Evolutionary conservation across 2,797 vertebrate species (phyloP), one percentile per base, ranked within the genome.

Genomic region (Botia almorhae): DNA sequence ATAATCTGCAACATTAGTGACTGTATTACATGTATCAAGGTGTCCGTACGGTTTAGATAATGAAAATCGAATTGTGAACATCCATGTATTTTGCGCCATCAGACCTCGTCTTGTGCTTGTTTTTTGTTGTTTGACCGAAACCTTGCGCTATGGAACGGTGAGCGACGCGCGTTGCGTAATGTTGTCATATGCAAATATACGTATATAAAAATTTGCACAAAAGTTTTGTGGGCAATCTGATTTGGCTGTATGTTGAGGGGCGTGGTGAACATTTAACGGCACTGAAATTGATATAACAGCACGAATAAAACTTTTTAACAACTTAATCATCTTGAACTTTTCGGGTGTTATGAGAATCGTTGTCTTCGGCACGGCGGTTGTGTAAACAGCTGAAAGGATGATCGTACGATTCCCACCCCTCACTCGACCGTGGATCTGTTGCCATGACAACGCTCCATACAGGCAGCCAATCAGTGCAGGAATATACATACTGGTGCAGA

Each of bases 401-500:
- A 10, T 50, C 4, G 21, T 29, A 39, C 53, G 50, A 17, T 58
- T 64, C 10, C 19, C 50, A 55, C 50, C 68, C 12, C 46, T 55
- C 11, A 48, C 33, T 51, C 11, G 7, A 12, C 71, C 4, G 53
- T 58, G 63, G 14, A 48, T 76, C 80, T 85, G 85, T 82, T 65
- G 61, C 86, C 73, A 82, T 83, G 81, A 83, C 83, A 86, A 89
- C 70, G 60, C 69, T 78, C 58, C 17, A 82, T 86, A 70, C 74
- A 69, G 78, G 83, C 85, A 82, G 19, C 87, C 89, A 90, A 93
- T 94, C 93, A 94, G 94, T 94, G 95, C 94, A 94, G 93, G 91
- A 93, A 96, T 95, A 96, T 96, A 96, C 94, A 96, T 94, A 95
- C 93, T 92, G 93, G 93, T 93, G 89, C 92, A 95, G 92, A 93